phyloP scores from a whole-genome alignment of 2,888 invertebrate genomes.

The Drosophila mercatorum region DNA sequence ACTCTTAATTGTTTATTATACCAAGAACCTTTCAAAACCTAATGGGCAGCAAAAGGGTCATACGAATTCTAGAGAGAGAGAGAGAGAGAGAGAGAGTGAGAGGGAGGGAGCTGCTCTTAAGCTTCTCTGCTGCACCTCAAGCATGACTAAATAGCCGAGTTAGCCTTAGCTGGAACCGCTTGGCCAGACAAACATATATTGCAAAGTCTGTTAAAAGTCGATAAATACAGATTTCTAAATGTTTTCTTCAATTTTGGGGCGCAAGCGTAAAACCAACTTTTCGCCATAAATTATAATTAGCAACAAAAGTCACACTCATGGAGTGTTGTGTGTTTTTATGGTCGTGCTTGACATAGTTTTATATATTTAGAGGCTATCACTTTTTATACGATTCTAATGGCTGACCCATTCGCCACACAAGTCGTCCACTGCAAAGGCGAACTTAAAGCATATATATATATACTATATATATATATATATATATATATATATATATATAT shows the following conservation, averaged over 20 bases:
- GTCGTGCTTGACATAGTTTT: constrained; percentile 3
- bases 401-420: constrained; percentile 26
- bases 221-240: constrained; percentile 6
- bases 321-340: constrained; percentile 6
- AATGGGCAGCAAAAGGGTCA: neutral
- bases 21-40: neutral
- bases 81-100: neutral
- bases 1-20: neutral
- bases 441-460: too few species aligned
- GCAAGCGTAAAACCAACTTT: constrained; percentile 2
- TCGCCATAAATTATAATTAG: constrained; percentile 13
- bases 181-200: neutral
- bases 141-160: neutral
- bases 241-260: constrained; percentile 1
- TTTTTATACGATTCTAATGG: constrained; percentile 17
- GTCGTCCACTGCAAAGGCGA: neutral
- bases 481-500: neutral
- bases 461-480: constrained; percentile 6
- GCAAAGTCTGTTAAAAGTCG: neutral
- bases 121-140: neutral
- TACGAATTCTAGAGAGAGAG: neutral
- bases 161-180: neutral
- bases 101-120: too few species aligned
- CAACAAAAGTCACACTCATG: constrained; percentile 11
- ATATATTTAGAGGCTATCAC: constrained; percentile 24